Conservation (phyloP, 2,888 invertebrate genomes). For the Ophion ellenae region DNA sequence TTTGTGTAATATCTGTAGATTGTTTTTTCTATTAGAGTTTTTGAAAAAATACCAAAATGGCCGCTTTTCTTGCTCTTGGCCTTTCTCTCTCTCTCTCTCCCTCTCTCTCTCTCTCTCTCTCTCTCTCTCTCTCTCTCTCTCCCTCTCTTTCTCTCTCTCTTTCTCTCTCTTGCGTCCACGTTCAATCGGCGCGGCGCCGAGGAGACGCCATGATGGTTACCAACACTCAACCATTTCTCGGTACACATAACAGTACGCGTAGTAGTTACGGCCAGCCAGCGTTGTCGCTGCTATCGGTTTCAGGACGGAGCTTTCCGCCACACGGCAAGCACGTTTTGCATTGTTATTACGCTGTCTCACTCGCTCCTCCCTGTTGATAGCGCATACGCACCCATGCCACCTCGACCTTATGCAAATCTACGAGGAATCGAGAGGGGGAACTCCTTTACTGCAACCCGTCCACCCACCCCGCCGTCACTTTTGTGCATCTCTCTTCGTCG, state of each 20-base stretch:
- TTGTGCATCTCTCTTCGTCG: conserved; percentile 12
- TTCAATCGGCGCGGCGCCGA: conserved; percentile 4
- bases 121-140: not conserved
- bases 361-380: conserved; percentile 53
- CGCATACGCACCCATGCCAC: not conserved
- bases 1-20: too few relatives aligned
- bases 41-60: too few relatives aligned
- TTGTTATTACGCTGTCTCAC: conserved; percentile 75
- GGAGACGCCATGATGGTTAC: conserved; percentile 24
- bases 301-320: conserved; percentile 29
- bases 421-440: not conserved
- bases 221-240: not conserved
- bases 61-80: too few relatives aligned
- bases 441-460: conserved; percentile 39
- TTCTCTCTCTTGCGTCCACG: not conserved
- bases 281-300: conserved; percentile 26
- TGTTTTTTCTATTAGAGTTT: too few relatives aligned
- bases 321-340: conserved; percentile 71
- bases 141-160: not conserved
- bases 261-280: conserved; percentile 4
- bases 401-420: not conserved
- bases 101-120: too few relatives aligned
- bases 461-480: conserved; percentile 26
- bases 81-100: too few relatives aligned
- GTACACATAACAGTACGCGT: not conserved